Evolutionary conservation across 2,113 vertebrate genomes (phyloP), one percentile per base, ranked within the genome.

Genomic region (Aythya baeri): DNA sequence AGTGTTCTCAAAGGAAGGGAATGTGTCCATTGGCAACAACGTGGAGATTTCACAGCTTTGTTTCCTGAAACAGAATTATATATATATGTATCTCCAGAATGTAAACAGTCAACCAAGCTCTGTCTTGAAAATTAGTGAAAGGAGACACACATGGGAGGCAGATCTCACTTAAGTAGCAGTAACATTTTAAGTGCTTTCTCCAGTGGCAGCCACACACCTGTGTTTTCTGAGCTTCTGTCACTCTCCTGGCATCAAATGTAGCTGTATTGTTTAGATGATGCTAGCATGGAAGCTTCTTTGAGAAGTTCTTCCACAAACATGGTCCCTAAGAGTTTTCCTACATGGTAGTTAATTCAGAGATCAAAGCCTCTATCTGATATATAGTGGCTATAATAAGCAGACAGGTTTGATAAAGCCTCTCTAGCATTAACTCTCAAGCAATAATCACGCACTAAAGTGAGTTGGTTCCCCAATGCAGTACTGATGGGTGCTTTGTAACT

Each of bases 321-420:
- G 2, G 29, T 27, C 80, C 81, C 18, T 54, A 54, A 8, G 38
- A 77, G 68, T 68, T 95, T 75, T 75, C 49, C 57, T 41, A 31
- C 1, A 1, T 14, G 17, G 38, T 2, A 78, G 59, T 61, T 86
- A 77, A 78, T 72, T 86, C 46, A 49, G 80, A 86, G 13, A 81
- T 91, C 85, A 83, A 52, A 76, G 86, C 70, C 71, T 83, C 13
- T 73, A n/a, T 62, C 38, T 58, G 41, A 50, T 54, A n/a, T 32
- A 22, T 15, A 23, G 49, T 41, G 66, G 61, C 22, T 73, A 20
- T n/a, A 49, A 65, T 89, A 77, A 78, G 54, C 61, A 88, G 83
- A 44, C 7, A 43, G 62, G 52, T 88, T 84, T 88, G 83, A 94
- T 66, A 94, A 89, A 93, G 38, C 38, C 29, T 86, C 73, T 61